Evolutionary conservation across 2,888 invertebrate species (phyloP).

Genomic region (Conomelus anceps): DNA sequence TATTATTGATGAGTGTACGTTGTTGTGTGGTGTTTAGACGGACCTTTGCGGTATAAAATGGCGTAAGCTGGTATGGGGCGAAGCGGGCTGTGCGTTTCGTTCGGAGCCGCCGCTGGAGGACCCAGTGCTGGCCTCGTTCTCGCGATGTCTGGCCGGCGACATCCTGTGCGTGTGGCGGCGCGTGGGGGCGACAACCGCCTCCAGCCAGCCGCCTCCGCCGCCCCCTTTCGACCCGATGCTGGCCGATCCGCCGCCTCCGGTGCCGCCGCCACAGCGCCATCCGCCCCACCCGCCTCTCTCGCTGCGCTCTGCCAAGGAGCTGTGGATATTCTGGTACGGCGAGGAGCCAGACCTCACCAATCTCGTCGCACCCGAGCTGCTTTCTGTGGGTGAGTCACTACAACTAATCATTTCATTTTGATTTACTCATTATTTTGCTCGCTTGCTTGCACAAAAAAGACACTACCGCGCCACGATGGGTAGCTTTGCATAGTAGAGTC

Average conservation of each 20-base stretch:
- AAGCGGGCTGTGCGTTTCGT: constrained; percentile 41
- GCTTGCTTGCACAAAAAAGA: too few relatives aligned
- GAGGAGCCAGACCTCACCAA: constrained; percentile 87
- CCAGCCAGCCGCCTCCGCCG: constrained; percentile 75
- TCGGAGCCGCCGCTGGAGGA: constrained; percentile 77
- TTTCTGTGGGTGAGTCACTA: constrained; percentile 68
- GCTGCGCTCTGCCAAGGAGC: constrained; percentile 84
- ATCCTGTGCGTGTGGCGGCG: constrained; percentile 98
- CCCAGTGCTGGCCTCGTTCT: constrained; percentile 84
- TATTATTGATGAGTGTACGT: background rate
- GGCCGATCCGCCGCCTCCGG: constrained; percentile 44
- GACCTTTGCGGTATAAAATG: constrained; percentile 99
- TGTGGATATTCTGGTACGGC: constrained; percentile 99
- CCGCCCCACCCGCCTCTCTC: constrained; percentile 63
- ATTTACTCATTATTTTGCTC: too few relatives aligned
- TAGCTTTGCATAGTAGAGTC: too few relatives aligned
- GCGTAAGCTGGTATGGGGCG: constrained; percentile 88
- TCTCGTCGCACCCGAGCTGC: constrained; percentile 76
- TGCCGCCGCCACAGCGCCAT: constrained; percentile 47
- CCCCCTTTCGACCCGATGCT: constrained; percentile 95
- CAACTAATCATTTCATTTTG: background rate
- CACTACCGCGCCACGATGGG: too few relatives aligned
- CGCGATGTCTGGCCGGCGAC: constrained; percentile 86
- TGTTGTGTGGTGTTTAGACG: constrained; percentile 63
- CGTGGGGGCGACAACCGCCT: constrained; percentile 46